Base-by-base conservation (phyloP, 2,797 vertebrate genomes). In the Podargus strigoides region DNA sequence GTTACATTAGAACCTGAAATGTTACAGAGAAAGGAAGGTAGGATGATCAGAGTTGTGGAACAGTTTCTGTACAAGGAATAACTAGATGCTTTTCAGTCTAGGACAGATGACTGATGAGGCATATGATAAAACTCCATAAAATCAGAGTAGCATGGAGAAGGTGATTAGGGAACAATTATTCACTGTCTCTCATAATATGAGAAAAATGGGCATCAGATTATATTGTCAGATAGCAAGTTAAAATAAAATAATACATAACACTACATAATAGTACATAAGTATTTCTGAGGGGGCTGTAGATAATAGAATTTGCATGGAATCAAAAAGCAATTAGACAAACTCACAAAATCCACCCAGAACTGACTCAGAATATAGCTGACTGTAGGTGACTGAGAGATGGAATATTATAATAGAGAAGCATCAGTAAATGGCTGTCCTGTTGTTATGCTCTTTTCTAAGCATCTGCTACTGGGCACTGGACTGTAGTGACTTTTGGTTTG, bases 121-220 rank as follows among this genome's bases (percentile, higher is more conserved):
- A 46, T 83, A 72, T 91, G 89, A 91, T 85, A 93, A 87, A 96
- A 80, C 82, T 92, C 89, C 76, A 80, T 85, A 92, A 96, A 96
- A 76, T 78, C 85, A 88, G 79, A 92, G 69, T 72, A 92, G 82
- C 66, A 72, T 81, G 42, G 69, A 89, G 81, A 90, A 90, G 76
- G 37, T 89, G 72, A 94, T 96, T 92, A 89, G 64, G 66, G 49
- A 95, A 89, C n/a, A 83, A 78, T 93, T 95, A 95, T 75, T 95
- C 87, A 84, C 76, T 82, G 53, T 78, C 76, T 95, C 28, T 93
- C 66, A 39, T 78, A 84, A 85, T 64, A 58, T 4, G 14, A 75
- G 76, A 81, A 94, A 85, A 94, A 80, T 64, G 44, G 68, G 69
- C 52, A 75, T 84, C 76, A 68, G 66, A 89, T 91, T 72, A 72